Evolutionary conservation across 2,113 vertebrate species (phyloP).

Genomic region (Rhinoptilus africanus): DNA sequence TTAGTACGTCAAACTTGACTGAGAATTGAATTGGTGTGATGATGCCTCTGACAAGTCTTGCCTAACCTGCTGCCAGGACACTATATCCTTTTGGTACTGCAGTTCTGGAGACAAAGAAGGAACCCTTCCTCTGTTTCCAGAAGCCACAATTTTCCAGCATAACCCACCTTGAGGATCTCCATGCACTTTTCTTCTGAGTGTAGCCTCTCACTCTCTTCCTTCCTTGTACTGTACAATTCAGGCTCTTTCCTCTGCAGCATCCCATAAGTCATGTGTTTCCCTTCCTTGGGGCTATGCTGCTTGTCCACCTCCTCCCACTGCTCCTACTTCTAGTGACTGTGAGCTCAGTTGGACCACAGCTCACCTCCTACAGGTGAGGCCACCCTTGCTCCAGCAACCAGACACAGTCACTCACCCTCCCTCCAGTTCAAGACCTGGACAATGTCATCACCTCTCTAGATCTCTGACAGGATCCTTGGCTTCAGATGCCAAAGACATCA

Average conservation of each 20-base stretch:
- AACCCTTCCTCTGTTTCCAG: not conserved
- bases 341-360: not conserved
- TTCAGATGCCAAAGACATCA: not conserved
- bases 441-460: not conserved
- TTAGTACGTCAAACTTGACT: not conserved
- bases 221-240: not conserved
- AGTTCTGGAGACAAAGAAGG: not conserved
- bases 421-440: not conserved
- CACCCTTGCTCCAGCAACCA: not conserved
- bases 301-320: accelerated
- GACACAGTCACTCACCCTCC: not conserved
- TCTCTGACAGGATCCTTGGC: not conserved
- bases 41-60: not conserved
- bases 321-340: not conserved
- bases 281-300: not conserved
- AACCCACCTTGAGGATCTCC: not conserved
- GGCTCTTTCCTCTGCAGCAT: not conserved
- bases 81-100: not conserved
- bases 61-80: not conserved
- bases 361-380: not conserved
- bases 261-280: not conserved
- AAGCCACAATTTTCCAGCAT: not conserved
- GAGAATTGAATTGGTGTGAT: not conserved
- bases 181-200: not conserved
- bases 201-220: not conserved